Evolutionary conservation across 2,113 vertebrate genomes (phyloP), one percentile per base, ranked within the genome.

Genomic region (Nestor notabilis): DNA sequence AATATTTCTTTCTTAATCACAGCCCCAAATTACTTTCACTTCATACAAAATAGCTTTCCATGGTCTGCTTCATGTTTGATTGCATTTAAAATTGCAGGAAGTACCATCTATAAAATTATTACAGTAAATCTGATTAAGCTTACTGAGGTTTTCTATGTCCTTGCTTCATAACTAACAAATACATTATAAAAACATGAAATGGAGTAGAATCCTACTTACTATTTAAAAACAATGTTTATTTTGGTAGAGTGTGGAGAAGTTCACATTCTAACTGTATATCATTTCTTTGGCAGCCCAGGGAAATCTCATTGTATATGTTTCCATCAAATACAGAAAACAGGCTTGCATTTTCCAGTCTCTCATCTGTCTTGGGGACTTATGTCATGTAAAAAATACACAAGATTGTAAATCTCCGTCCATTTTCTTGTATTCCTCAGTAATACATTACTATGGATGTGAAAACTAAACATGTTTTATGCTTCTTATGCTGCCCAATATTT

Each of bases 321-420:
- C 83, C 66, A 66, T 78, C 46, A 81, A 70, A 92, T 81, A 77
- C 33, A 94, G 77, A 96, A 97, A 92, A 56, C 37, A 76, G 83
- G 8, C 14, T 35, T 64, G 77, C 9, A 24, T 95, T 93, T 97
- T 97, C 87, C 83, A 94, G n/a, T 80, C 50, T 93, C 37, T 92
- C 86, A 84, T 95, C 60, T 87, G 9, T 91, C 61, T 44, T 77
- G 35, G 47, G n/a, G 33, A 85, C 47, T 89, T 92, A 82, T 85
- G 83, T 91, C 65, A 65, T 63, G 47, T 2, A 71, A 35, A 78
- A 85, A 95, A 95, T 94, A 65, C 14, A 87, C 23, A 63, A 35
- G 65, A 87, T 27, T 90, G 25, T 65, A 91, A 96, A 89, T 74
- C 28, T 92, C 35, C 17, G 82, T 74, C 11, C 3, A n/a, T 91